Conservation (phyloP, 2,797 vertebrate genomes). For the Loris lydekkerianus region DNA sequence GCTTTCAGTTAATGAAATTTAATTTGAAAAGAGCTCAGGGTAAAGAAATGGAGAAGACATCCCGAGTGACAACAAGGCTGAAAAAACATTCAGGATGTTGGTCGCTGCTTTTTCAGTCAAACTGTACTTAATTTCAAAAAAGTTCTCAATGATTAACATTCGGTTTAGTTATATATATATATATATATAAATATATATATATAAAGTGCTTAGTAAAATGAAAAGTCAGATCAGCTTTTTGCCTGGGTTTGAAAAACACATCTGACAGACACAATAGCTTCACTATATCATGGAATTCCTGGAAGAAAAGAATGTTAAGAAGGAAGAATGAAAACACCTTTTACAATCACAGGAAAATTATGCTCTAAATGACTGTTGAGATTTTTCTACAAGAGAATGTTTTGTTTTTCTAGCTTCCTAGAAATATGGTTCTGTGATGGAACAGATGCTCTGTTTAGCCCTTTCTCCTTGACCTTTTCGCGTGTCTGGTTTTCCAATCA, state of each 20-base stretch:
- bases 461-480: conserved; percentile 76
- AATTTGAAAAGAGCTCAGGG: conserved; percentile 59
- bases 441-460: conserved; percentile 75
- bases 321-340: conserved; percentile 49
- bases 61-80: conserved; percentile 48
- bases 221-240: conserved; percentile 25
- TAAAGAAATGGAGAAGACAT: conserved; percentile 57
- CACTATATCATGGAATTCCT: conserved; percentile 10
- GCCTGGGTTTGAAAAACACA: conserved; percentile 62
- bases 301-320: conserved; percentile 9
- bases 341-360: conserved; percentile 59
- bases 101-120: conserved; percentile 48
- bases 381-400: conserved; percentile 67
- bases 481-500: conserved; percentile 74
- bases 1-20: conserved; percentile 62
- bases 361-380: neutral
- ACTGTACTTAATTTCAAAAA: conserved; percentile 57
- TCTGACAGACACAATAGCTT: conserved; percentile 3
- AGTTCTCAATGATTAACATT: conserved; percentile 67
- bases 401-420: conserved; percentile 75
- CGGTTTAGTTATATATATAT: neutral
- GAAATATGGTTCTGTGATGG: conserved; percentile 48
- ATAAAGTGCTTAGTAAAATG: conserved; percentile 54
- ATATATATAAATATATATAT: no score
- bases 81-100: conserved; percentile 17